Base-by-base conservation (phyloP, 2,113 vertebrate genomes). In the Chlamydotis undulata region DNA sequence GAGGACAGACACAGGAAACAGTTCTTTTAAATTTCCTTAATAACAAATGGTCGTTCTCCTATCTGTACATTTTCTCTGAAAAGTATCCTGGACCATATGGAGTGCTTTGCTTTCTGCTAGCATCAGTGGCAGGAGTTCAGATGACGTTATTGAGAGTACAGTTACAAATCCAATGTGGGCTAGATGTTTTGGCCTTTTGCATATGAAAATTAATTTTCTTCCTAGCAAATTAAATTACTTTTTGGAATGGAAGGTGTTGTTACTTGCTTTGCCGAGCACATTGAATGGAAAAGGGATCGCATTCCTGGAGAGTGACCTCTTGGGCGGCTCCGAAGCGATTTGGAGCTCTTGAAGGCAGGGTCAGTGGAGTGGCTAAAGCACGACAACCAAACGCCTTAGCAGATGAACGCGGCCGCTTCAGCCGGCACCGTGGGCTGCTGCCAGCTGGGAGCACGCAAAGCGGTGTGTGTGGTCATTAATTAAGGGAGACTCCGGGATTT, bases 81-180 rank as follows among this genome's bases (percentile, higher is more conserved):
- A 64, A 25, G 49, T 49, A 0, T 35, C 14, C 39, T 53, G 57
- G 49, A 2, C 35, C 35, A 5, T 39, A 5, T 41, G 52, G 10
- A 85, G 35, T 11, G 35, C 70, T 52, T 26, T 85, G 45, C 9
- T 52, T 89, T 89, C 70, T 64, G 28, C 14, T 57, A 25, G 33
- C 33, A 24, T 43, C 29, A 10, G n/a, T 25, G 57, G 9, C 35
- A 47, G 3, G 1, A 41, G 15, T 55, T 17, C 10, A 39, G 56
- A 12, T 29, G 73, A 1, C 9, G 0, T 35, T 26, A 9, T 4
- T 28, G 63, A 57, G 41, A 77, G 8, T 3, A 0, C 6, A 3
- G 67, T 79, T 19, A 3, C n/a, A 60, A 26, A 4, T 21, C 21
- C n/a, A n/a, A 16, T 41, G 33, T 23, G 47, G 56, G 19, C 6